Percentiles rank a stretch among this genome's conserved stretches.
These are phyloP conservation scores for Rhinoptilus africanus DNA, from an alignment of 2,113 vertebrate species.

Conservation along the genomic window DNA sequence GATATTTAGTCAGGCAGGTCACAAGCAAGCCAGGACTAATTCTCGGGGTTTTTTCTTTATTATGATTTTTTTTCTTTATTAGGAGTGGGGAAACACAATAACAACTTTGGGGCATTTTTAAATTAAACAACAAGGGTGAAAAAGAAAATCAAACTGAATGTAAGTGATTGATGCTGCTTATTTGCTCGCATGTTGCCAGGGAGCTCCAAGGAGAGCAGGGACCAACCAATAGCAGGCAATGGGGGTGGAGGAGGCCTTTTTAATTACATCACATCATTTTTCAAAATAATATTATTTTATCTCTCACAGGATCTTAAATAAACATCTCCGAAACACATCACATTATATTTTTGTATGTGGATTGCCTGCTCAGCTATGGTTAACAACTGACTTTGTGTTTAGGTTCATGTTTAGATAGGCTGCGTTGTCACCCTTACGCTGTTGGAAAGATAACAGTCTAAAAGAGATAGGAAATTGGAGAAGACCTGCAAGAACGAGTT, in stretches of 20 bases:
- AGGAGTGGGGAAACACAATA: neutral
- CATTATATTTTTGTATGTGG: neutral
- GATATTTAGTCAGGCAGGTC: neutral
- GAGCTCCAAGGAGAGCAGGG: slow-evolving; percentile 4
- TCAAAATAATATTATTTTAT: neutral
- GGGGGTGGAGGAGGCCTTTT: neutral
- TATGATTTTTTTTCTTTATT: neutral
- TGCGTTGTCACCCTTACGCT: neutral
- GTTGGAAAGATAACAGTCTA: neutral
- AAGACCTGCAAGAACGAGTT: neutral
- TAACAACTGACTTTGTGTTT: neutral
- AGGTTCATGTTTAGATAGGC: neutral
- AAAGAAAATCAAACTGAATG: slow-evolving; percentile 3
- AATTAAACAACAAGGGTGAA: slow-evolving; percentile 39
- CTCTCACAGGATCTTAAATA: neutral
- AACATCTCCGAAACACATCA: neutral
- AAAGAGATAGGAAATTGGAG: neutral
- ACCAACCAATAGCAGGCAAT: slow-evolving; percentile 1
- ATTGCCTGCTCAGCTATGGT: neutral
- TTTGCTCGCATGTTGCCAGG: slow-evolving; percentile 27
- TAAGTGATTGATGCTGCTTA: slow-evolving; percentile 50
- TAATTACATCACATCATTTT: slow-evolving; percentile 20
- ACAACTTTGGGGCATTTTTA: slow-evolving; percentile 48
- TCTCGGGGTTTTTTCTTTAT: neutral
- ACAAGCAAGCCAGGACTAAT: neutral